A percentile compares a stretch with the other conserved stretches of the same genome.
These are phyloP conservation scores for Pollenia labialis DNA, from an alignment of 2,888 invertebrate genomes.

Conservation along the genomic window DNA sequence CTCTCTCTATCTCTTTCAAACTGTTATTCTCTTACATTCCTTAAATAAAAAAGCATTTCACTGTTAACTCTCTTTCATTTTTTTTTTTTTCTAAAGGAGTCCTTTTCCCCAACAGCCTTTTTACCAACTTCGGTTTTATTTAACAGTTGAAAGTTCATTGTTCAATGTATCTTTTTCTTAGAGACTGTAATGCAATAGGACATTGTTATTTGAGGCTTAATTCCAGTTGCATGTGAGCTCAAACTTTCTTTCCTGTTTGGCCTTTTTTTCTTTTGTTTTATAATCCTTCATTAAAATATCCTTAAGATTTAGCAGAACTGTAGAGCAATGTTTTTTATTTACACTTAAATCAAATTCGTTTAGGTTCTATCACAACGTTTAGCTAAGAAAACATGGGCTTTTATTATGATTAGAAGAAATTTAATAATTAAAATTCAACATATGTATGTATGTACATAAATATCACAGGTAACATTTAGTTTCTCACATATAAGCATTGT, in stretches of 20 bases:
- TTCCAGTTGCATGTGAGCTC: constrained; percentile 34
- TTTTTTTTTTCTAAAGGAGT: background rate
- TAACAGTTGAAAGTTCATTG: constrained; percentile 45
- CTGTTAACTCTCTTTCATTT: background rate
- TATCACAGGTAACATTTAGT: no score
- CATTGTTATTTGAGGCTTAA: constrained; percentile 14
- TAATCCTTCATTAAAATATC: background rate
- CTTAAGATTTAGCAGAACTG: background rate
- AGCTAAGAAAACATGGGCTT: background rate
- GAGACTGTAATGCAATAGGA: background rate
- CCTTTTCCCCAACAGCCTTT: background rate
- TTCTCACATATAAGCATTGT: no score
- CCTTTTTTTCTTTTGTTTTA: background rate
- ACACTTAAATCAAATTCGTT: background rate
- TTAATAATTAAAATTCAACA: no score
- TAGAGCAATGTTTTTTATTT: background rate
- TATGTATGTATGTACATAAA: no score
- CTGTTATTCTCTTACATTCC: background rate
- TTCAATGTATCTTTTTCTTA: constrained; percentile 23
- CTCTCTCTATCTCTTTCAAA: no score
- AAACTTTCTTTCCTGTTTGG: background rate
- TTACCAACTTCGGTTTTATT: background rate
- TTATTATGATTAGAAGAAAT: constrained; percentile 9
- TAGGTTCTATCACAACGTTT: background rate
- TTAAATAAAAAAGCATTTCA: constrained; percentile 18